Evolutionary conservation across 2,113 vertebrate genomes (phyloP).

Genomic region (Rhadina sibilatrix): DNA sequence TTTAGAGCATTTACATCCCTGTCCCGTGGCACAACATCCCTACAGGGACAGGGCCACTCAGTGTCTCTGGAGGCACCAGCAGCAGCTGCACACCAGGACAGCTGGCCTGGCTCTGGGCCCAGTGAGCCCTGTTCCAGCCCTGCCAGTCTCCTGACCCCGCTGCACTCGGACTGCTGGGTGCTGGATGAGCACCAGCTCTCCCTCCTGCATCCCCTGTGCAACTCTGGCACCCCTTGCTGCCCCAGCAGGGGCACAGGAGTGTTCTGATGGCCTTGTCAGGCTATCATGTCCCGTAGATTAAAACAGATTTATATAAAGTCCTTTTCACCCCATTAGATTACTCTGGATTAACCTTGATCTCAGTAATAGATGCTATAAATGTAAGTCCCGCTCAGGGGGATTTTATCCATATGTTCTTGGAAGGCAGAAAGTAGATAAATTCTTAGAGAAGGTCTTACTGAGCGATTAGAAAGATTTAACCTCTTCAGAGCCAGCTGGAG

Average conservation of each 20-base stretch:
- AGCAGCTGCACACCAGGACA: neutral
- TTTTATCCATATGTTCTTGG: conserved; percentile 69
- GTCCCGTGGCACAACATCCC: neutral
- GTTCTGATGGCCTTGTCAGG: conserved; percentile 38
- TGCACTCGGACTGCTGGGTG: rapidly evolving
- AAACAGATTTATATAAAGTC: conserved; percentile 64
- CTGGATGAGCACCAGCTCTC: neutral
- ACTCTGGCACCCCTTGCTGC: neutral
- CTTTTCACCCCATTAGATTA: conserved; percentile 69
- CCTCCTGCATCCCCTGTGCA: neutral
- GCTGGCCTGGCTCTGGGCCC: neutral
- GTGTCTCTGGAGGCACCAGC: neutral
- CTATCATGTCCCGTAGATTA: conserved; percentile 51
- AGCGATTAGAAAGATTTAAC: conserved; percentile 62
- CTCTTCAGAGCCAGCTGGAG: neutral
- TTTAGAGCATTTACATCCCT: neutral
- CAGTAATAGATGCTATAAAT: conserved; percentile 68
- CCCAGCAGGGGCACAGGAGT: rapidly evolving
- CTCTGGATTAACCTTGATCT: conserved; percentile 71
- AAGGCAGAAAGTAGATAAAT: conserved; percentile 65
- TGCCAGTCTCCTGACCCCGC: rapidly evolving
- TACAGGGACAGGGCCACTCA: neutral
- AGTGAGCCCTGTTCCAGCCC: rapidly evolving
- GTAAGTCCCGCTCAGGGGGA: conserved; percentile 63
- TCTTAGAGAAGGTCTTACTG: conserved; percentile 57